phyloP scores from a whole-genome alignment of 1,140 invertebrate species.

The Drosophila watanabei region DNA sequence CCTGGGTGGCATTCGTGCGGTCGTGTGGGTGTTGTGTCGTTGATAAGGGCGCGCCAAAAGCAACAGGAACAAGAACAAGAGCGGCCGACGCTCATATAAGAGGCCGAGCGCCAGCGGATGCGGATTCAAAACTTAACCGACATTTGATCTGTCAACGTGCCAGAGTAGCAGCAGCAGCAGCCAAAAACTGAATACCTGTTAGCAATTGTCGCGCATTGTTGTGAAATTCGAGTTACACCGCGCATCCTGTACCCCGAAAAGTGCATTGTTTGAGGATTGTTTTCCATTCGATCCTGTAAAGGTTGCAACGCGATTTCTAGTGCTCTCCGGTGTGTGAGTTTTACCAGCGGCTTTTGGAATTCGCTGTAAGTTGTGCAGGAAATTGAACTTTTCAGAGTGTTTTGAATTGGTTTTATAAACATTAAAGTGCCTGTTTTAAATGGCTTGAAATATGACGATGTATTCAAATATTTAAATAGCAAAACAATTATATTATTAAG shows the following conservation, averaged over 20 bases:
- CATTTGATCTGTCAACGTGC: slow-evolving; percentile 83
- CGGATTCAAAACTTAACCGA: slow-evolving; percentile 84
- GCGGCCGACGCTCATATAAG: slow-evolving; percentile 67
- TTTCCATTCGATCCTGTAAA: neutral
- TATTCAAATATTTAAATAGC: too few relatives aligned
- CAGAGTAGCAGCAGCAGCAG: slow-evolving; percentile 24
- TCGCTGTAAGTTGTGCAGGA: slow-evolving; percentile 29
- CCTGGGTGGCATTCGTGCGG: slow-evolving; percentile 20
- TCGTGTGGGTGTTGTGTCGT: slow-evolving; percentile 55
- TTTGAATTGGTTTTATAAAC: neutral
- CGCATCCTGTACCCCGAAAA: slow-evolving; percentile 9
- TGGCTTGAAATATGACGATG: neutral
- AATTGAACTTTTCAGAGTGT: neutral
- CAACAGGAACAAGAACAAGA: slow-evolving; percentile 22
- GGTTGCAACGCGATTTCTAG: slow-evolving; percentile 6
- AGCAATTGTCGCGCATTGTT: slow-evolving; percentile 3
- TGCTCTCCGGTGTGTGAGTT: slow-evolving; percentile 12
- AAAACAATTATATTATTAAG: neutral
- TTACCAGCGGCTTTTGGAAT: slow-evolving; percentile 17
- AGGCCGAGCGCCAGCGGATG: slow-evolving; percentile 56
- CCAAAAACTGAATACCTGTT: slow-evolving; percentile 1
- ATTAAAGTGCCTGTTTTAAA: neutral
- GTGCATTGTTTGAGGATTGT: neutral
- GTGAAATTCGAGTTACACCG: slow-evolving; percentile 1
- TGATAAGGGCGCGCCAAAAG: slow-evolving; percentile 68